Conservation (phyloP, 2,113 vertebrate genomes). For the Trichomycterus rosablanca region DNA sequence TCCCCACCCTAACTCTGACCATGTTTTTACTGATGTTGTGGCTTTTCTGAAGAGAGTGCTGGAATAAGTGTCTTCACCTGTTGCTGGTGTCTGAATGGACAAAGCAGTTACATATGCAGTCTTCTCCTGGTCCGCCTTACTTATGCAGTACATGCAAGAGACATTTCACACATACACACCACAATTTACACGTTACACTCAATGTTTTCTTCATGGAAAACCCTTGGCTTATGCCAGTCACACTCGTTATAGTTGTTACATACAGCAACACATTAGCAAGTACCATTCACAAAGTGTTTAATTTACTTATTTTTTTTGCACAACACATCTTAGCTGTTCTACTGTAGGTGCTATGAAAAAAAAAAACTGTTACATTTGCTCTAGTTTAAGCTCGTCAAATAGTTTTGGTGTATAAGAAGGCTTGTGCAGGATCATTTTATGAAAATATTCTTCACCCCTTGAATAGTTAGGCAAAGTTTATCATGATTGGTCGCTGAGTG, state of each 20-base stretch:
- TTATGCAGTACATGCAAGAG: constrained; percentile 48
- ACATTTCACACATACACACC: constrained; percentile 2
- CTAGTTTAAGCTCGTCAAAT: background rate
- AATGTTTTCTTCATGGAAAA: background rate
- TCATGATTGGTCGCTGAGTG: too few species aligned
- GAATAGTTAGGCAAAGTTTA: too few species aligned
- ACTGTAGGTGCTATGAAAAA: constrained; percentile 11
- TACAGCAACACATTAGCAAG: too few species aligned
- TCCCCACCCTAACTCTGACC: background rate
- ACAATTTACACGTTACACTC: constrained; percentile 3
- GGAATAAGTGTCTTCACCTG: constrained; percentile 34
- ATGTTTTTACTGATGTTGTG: constrained; percentile 3
- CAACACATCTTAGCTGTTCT: background rate
- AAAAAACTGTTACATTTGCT: background rate
- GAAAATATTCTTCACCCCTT: too few species aligned
- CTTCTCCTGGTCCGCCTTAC: constrained; percentile 55
- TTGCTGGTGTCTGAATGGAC: constrained; percentile 34
- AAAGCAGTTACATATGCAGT: constrained; percentile 40
- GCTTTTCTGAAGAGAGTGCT: constrained; percentile 21
- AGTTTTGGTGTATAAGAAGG: background rate
- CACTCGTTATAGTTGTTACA: background rate
- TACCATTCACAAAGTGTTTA: too few species aligned
- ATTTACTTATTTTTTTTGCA: background rate
- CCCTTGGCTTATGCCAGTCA: background rate
- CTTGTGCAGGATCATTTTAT: background rate